Evolutionary conservation across 92 coral and sea anemone species (phyloP), one percentile per base, ranked within the genome.

Genomic region (Siderastrea siderea): DNA sequence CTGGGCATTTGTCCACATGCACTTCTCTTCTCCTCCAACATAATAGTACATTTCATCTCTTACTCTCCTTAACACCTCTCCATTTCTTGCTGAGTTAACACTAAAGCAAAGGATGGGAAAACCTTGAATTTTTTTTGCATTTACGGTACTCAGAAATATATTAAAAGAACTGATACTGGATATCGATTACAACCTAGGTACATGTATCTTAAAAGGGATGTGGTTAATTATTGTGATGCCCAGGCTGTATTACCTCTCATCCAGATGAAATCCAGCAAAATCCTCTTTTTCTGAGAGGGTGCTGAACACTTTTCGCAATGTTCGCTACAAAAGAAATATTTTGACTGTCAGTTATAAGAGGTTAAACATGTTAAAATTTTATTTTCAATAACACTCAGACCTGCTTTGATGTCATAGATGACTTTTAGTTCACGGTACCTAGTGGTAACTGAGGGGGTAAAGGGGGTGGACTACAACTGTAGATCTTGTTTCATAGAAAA

Each of bases 171-270:
- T 67, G 26, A 38, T 19, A 19, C 61, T 67, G 71, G 3, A 26
- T 67, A 47, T 5, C 9, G n/a, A n/a, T n/a, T n/a, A n/a, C n/a
- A n/a, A n/a, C n/a, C n/a, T n/a, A n/a, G n/a, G n/a, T n/a, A n/a
- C n/a, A n/a, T n/a, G n/a, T n/a, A n/a, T n/a, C n/a, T n/a, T n/a
- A n/a, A n/a, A n/a, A n/a, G n/a, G n/a, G n/a, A n/a, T n/a, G n/a
- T n/a, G n/a, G n/a, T n/a, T n/a, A n/a, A n/a, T n/a, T n/a, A n/a
- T n/a, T n/a, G n/a, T n/a, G n/a, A n/a, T n/a, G n/a, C n/a, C n/a
- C n/a, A n/a, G n/a, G n/a, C n/a, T n/a, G n/a, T 62, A 57, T 84
- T 82, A 88, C 87, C 87, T 81, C 54, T 88, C 91, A 19, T 88
- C 62, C 6, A 81, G 82, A 67, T 81, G 49, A 55, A 88, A 88